A percentile compares a stretch with the other conserved stretches of the same genome.
phyloP scores from a whole-genome alignment of 2,797 vertebrate genomes.

The Danio choprae region DNA sequence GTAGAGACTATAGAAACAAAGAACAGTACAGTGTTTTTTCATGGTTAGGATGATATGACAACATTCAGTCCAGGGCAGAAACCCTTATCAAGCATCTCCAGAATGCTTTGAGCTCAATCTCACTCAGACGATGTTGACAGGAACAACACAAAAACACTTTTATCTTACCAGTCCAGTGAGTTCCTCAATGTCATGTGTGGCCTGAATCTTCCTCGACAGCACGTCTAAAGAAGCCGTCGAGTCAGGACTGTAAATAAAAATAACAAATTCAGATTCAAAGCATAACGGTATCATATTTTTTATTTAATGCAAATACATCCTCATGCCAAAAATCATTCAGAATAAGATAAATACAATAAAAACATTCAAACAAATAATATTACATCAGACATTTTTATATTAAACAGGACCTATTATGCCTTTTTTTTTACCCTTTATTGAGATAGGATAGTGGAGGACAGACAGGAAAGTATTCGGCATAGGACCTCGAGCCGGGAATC shows the following conservation, averaged over 20 bases:
- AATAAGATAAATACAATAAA: no score
- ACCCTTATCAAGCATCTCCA: constrained; percentile 13
- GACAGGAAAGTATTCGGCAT: no score
- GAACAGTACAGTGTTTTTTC: background rate
- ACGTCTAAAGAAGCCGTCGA: constrained; percentile 78
- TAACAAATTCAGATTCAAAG: constrained; percentile 16
- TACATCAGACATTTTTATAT: no score
- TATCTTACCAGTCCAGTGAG: constrained; percentile 86
- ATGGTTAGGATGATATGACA: background rate
- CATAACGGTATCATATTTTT: no score
- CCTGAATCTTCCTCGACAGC: constrained; percentile 83
- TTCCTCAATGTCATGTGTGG: constrained; percentile 88
- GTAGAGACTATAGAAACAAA: no score
- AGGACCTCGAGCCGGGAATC: no score
- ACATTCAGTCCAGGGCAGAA: background rate
- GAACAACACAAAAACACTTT: background rate
- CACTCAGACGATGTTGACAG: constrained; percentile 3
- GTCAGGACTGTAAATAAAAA: constrained; percentile 76
- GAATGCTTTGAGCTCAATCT: background rate
- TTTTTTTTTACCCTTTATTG: no score
- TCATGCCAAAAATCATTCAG: no score
- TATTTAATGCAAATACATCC: no score
- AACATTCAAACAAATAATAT: no score
- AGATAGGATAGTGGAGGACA: no score
- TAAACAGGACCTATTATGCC: no score